These are phyloP conservation scores for Struthio camelus DNA, from an alignment of 2,113 vertebrate species.

Conservation along the genomic window DNA sequence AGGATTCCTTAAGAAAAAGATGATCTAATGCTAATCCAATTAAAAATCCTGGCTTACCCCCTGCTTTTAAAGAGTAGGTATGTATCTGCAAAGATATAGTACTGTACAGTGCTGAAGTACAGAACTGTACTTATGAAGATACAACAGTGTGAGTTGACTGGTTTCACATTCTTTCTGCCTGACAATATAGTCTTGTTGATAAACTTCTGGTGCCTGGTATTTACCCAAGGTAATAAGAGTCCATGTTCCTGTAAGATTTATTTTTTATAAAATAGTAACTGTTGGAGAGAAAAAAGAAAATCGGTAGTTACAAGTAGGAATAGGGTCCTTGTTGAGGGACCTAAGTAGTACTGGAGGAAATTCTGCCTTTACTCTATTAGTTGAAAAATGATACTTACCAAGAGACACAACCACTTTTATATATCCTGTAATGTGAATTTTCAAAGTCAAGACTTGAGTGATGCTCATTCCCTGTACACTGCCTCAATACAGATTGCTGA, in stretches of 20 bases:
- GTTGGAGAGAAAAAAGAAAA: neutral
- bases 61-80: neutral
- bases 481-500: neutral
- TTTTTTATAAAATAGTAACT: neutral
- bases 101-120: neutral
- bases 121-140: neutral
- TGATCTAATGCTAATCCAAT: neutral
- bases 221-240: neutral
- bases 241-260: neutral
- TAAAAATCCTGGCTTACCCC: neutral
- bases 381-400: neutral
- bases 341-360: neutral
- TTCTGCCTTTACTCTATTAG: neutral
- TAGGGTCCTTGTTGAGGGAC: neutral
- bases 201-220: neutral
- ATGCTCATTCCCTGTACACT: neutral
- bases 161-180: neutral
- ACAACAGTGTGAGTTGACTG: neutral
- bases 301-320: neutral
- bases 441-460: neutral
- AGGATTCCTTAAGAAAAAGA: neutral
- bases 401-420: neutral
- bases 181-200: neutral
- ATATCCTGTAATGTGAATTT: neutral
- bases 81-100: neutral